Evolutionary conservation across 2,888 invertebrate species (phyloP), one percentile per base, ranked within the genome.

Genomic region (Tachina fera): DNA sequence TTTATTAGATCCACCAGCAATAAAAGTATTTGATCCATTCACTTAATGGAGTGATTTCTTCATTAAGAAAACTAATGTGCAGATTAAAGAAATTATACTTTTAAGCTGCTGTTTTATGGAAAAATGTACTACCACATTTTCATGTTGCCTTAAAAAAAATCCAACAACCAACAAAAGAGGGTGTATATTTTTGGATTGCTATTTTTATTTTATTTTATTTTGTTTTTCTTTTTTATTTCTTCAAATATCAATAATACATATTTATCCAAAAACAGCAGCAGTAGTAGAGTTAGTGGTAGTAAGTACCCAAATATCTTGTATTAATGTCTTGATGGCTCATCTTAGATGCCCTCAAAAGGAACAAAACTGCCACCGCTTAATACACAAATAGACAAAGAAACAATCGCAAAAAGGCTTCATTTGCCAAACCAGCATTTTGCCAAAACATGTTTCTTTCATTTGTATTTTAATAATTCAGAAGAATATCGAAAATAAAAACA

Each of bases 301-400:
- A 31, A 31, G 31, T 31, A 68, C 56, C 19, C 9, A 16, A 71
- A 68, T n/a, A 77, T 68, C 58, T 68, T 77, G 76, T 75, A 61
- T 75, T 68, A 75, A 60, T 53, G 56, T 78, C 72, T 53, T 83
- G 83, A 83, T 83, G 68, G 67, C 72, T 53, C 72, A 61, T 83
- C 77, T 78, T 60, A 83, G 83, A 83, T 83, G 83, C 83, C 83
- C 77, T 77, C 77, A 45, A 58, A 43, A 41, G 41, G 60, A 49
- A 65, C 45, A 49, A 77, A 83, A 78, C 77, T 78, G 77, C 77
- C 83, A 78, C 77, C 67, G 83, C 76, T 68, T n/a, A 51, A 61
- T 19, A 31, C 22, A 9, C 61, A n/a, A 67, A 43, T 58, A 51
- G 4, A 43, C 56, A 65, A 63, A n/a, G 11, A 41, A 41, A 51